Percentiles rank a stretch among this genome's conserved stretches.
phyloP scores from a whole-genome alignment of 2,888 invertebrate genomes.

The Morpho helenor region DNA sequence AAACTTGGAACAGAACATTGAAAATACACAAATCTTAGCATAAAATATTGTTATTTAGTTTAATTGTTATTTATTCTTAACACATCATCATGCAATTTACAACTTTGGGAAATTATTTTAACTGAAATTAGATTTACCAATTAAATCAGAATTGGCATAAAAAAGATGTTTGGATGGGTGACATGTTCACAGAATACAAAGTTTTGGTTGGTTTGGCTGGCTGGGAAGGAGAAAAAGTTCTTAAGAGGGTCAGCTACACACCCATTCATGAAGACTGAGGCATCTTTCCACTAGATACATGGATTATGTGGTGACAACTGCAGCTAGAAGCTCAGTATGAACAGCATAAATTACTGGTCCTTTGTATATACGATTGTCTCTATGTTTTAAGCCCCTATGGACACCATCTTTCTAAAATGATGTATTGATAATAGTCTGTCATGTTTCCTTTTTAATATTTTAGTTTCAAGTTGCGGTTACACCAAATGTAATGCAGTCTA shows the following conservation, averaged over 20 bases:
- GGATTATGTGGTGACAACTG: constrained; percentile 8
- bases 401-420: constrained; percentile 11
- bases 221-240: constrained; percentile 1
- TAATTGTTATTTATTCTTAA: too few relatives aligned
- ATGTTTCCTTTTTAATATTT: too few relatives aligned
- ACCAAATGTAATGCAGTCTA: too few relatives aligned
- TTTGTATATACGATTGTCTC: neutral
- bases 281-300: constrained; percentile 3
- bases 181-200: neutral
- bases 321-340: constrained; percentile 7
- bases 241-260: constrained; percentile 8
- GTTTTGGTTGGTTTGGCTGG: neutral
- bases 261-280: constrained; percentile 5
- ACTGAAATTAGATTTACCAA: too few relatives aligned
- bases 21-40: too few relatives aligned
- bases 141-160: too few relatives aligned
- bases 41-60: too few relatives aligned
- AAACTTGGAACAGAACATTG: too few relatives aligned
- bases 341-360: constrained; percentile 5
- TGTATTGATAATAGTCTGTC: neutral
- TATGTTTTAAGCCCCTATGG: constrained; percentile 5
- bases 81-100: too few relatives aligned
- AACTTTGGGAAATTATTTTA: too few relatives aligned
- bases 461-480: too few relatives aligned
- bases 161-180: neutral